Conservation (phyloP, 2,797 vertebrate genomes). For the Pteronotus mesoamericanus region DNA sequence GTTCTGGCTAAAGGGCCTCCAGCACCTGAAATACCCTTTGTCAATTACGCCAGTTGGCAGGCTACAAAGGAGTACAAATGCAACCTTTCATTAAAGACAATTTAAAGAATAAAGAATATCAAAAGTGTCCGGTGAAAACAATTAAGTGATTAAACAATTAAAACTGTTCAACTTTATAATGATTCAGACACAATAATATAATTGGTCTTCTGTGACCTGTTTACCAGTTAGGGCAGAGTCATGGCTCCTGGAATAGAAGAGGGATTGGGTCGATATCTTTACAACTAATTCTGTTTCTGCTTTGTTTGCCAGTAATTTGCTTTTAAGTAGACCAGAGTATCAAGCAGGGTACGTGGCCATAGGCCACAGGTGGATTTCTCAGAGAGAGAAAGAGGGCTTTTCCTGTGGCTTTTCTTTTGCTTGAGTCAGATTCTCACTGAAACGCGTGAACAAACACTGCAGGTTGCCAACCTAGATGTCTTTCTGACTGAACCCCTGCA, state of each 20-base stretch:
- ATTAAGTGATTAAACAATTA: neutral
- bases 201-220: neutral
- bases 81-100: neutral
- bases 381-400: neutral
- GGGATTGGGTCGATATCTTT: neutral
- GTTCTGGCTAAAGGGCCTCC: neutral
- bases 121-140: neutral
- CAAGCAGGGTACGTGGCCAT: neutral
- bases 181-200: neutral
- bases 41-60: neutral
- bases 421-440: neutral
- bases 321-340: neutral
- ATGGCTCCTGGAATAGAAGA: neutral
- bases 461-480: neutral
- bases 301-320: neutral
- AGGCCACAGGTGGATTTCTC: neutral
- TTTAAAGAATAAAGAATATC: neutral
- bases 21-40: constrained; percentile 4
- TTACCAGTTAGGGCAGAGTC: neutral
- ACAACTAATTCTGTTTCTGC: neutral
- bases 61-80: neutral
- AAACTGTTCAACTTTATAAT: neutral
- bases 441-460: neutral
- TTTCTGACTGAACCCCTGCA: neutral
- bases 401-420: neutral